phyloP scores from a whole-genome alignment of 2,888 invertebrate species.

The Timema podura region DNA sequence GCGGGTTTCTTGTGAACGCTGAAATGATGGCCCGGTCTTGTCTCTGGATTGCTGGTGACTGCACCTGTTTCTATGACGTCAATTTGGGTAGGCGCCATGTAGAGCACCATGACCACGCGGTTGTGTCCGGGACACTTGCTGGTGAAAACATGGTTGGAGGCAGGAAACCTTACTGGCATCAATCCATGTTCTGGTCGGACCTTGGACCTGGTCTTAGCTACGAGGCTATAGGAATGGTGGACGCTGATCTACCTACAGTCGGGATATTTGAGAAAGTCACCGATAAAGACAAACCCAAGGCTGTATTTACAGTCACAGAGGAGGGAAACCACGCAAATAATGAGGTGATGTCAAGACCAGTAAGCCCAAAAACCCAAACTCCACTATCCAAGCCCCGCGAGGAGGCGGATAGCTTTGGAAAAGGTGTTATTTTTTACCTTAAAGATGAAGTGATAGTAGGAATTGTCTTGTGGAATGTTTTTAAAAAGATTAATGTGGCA shows the following conservation, averaged over 20 bases:
- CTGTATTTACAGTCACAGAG: slow-evolving; percentile 47
- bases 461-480: slow-evolving; percentile 92
- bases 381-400: slow-evolving; percentile 43
- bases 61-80: slow-evolving; percentile 89
- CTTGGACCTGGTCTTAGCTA: slow-evolving; percentile 87
- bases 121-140: slow-evolving; percentile 88
- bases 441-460: slow-evolving; percentile 82
- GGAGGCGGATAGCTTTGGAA: slow-evolving; percentile 57
- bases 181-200: slow-evolving; percentile 98
- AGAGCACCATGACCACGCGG: slow-evolving; percentile 98
- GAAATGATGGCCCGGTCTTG: slow-evolving; percentile 79
- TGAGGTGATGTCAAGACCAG: slow-evolving; percentile 38
- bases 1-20: slow-evolving; percentile 88
- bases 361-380: slow-evolving; percentile 24
- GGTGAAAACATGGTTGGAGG: slow-evolving; percentile 95
- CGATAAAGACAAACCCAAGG: slow-evolving; percentile 49
- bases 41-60: slow-evolving; percentile 87
- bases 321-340: slow-evolving; percentile 46
- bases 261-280: slow-evolving; percentile 77
- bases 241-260: slow-evolving; percentile 80
- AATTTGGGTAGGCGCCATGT: slow-evolving; percentile 81
- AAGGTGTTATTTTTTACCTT: slow-evolving; percentile 91
- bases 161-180: slow-evolving; percentile 75
- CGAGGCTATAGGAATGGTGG: slow-evolving; percentile 90
- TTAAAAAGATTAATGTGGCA: slow-evolving; percentile 85